Conservation (phyloP, 2,113 vertebrate genomes). For the Excalfactoria chinensis region DNA sequence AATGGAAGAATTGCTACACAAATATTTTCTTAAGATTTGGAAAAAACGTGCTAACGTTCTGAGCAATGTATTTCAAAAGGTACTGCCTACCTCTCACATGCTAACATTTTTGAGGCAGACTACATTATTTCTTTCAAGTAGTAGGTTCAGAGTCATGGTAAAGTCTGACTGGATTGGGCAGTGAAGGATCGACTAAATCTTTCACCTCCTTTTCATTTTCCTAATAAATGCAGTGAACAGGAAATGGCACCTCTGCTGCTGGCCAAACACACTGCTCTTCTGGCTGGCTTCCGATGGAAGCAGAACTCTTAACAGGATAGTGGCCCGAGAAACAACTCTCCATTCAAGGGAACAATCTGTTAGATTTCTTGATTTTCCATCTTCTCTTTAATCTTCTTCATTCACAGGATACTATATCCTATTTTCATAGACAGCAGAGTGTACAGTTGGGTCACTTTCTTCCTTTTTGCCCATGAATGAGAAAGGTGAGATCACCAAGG, state of each 20-base stretch:
- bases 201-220: background rate
- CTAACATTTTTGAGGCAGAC: background rate
- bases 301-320: background rate
- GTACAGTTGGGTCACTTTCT: background rate
- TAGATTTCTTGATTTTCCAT: background rate
- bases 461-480: accelerated
- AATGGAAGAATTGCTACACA: background rate
- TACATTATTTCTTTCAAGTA: background rate
- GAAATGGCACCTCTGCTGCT: background rate
- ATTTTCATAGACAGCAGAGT: background rate
- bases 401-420: background rate
- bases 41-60: background rate
- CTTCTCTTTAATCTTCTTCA: background rate
- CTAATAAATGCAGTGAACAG: background rate
- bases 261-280: background rate
- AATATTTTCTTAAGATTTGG: background rate
- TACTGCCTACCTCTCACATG: background rate
- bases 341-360: background rate
- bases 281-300: background rate
- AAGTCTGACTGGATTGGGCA: background rate
- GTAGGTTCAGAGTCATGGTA: background rate
- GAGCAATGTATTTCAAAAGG: background rate
- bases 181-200: background rate
- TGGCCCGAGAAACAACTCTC: background rate
- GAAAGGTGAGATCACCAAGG: background rate